Evolutionary conservation across 2,888 invertebrate genomes (phyloP).

Genomic region (Stomorhina lunata): DNA sequence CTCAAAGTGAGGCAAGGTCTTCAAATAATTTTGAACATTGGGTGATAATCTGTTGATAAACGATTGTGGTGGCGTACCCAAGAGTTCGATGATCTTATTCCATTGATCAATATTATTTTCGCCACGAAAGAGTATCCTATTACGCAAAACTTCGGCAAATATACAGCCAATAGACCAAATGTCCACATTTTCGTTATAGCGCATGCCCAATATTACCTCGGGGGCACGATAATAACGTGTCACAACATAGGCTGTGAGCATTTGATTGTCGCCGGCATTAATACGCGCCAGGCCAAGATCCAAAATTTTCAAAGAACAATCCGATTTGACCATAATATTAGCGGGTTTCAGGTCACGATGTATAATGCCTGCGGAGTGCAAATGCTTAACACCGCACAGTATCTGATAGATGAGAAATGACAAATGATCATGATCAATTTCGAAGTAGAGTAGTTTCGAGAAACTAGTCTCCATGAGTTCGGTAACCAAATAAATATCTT

Average conservation of each 20-base stretch:
- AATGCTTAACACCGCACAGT: slow-evolving; percentile 99
- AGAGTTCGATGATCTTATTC: slow-evolving; percentile 99
- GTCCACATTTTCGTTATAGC: slow-evolving; percentile 99
- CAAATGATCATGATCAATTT: slow-evolving; percentile 99
- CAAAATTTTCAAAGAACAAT: slow-evolving; percentile 99
- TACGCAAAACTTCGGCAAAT: slow-evolving; percentile 99
- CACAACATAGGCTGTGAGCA: slow-evolving; percentile 99
- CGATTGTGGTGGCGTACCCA: slow-evolving; percentile 96
- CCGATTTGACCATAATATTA: slow-evolving; percentile 99
- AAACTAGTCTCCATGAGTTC: slow-evolving; percentile 99
- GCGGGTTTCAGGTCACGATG: slow-evolving; percentile 99
- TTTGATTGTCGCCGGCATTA: slow-evolving; percentile 94
- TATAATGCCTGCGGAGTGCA: slow-evolving; percentile 99
- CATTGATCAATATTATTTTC: slow-evolving; percentile 99
- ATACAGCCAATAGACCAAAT: slow-evolving; percentile 99
- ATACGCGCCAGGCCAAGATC: slow-evolving; percentile 99
- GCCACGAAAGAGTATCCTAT: slow-evolving; percentile 98
- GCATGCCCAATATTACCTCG: slow-evolving; percentile 99
- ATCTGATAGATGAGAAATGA: slow-evolving; percentile 99
- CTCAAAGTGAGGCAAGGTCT: slow-evolving; percentile 96
- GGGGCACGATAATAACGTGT: slow-evolving; percentile 99
- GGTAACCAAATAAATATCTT: slow-evolving; percentile 99
- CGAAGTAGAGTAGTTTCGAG: slow-evolving; percentile 99
- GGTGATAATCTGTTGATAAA: slow-evolving; percentile 98
- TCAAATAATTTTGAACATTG: slow-evolving; percentile 98